Evolutionary conservation across 2,888 invertebrate species (phyloP), one percentile per base, ranked within the genome.

Genomic region (Ophion slaviceki): DNA sequence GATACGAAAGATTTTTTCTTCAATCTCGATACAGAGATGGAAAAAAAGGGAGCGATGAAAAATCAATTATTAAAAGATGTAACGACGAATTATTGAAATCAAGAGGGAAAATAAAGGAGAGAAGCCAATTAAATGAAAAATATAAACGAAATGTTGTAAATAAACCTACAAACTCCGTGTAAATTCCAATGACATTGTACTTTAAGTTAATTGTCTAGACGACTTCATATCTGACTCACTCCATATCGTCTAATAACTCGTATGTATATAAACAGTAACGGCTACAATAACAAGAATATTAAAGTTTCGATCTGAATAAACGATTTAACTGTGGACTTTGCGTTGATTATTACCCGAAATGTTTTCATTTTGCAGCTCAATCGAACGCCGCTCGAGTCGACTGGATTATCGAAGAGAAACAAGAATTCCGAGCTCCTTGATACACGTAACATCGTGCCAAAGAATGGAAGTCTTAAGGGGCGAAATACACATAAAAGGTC

Each of bases 291-390:
- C 57, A 24, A 68, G 40, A 57, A 82, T 76, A 71, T 72, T 89
- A 90, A 91, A 90, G 88, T 92, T 92, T 92, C 89, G 90, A 92
- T 92, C 91, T 88, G 87, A 93, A 93, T 93, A 93, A 93, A 93
- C 90, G 91, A 91, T 92, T 92, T 92, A 92, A 91, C 91, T 93
- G 92, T 93, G 92, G 89, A 88, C 20, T 47, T 32, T 62, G 47
- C 24, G 47, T 47, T 20, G 10, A 32, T 77, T 40, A 28, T 77
- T 68, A 17, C 24, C 53, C 45, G 2, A 28, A 71, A 57, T 47
- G 5, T 2, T 47, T n/a, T 24, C 2, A 68, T 32, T 47, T 45
- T 24, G 6, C 70, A 45, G 10, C 6, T 70, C 11, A 10, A 40
- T n/a, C 47, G 70, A 10, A 11, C 11, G 11, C 8, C 68, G 45